Base-by-base conservation (phyloP, 1,140 invertebrate genomes). In the Megalopta genalis region DNA sequence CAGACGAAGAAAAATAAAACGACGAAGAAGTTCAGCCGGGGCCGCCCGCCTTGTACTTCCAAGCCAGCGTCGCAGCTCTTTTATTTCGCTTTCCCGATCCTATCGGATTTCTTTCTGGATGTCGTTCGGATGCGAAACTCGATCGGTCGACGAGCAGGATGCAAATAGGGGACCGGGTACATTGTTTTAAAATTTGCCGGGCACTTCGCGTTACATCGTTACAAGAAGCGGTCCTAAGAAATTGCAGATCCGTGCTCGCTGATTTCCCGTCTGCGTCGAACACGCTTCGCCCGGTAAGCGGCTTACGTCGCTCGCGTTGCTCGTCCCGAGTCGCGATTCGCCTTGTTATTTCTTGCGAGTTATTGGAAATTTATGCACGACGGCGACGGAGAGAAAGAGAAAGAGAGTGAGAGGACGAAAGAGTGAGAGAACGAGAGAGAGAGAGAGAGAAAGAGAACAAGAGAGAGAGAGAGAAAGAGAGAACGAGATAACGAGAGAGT, bases 311-410 rank as follows among this genome's bases (percentile, higher is more conserved):
- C 57, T 16, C 23, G 27, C 21, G 54, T 57, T 57, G 54, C 54
- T n/a, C 54, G 54, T 8, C n/a, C 21, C 54, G 42, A 46, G 42
- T 46, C 42, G 54, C 54, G 54, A 57, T 49, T 32, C 54, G 8
- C 54, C 57, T 77, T 52, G 75, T 77, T 77, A 77, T 62, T 77
- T 63, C 66, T 77, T 62, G 39, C 54, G 66, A 77, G 57, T 69
- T 77, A 77, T 77, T 39, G 74, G 66, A 49, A 69, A 77, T 75
- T 75, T 75, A 75, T 66, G 72, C 72, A 16, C 49, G 16, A 49
- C 49, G 4, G 49, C 18, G 49, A 21, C 16, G 7, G 49, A 46
- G 10, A 46, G 42, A 46, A 2, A 46, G 39, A 42, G 7, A 42
- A 6, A 42, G 39, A 42, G 7, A 10, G 3, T 2, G 37, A 8